Base-by-base conservation (phyloP, 2,797 vertebrate genomes). In the Macropus fuliginosus region DNA sequence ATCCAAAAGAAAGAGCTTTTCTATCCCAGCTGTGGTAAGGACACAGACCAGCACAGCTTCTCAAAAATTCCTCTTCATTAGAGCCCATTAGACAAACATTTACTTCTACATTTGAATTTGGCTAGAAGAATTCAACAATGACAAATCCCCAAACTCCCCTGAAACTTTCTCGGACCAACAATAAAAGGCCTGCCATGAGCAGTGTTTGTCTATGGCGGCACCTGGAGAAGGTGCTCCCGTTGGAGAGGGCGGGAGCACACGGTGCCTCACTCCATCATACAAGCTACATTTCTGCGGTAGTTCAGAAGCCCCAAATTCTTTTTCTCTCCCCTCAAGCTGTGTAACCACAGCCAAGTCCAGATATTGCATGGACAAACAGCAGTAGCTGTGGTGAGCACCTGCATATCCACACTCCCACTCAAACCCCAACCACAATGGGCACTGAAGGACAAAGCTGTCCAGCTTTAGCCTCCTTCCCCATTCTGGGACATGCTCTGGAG, bases 321-420 rank as follows among this genome's bases (percentile, higher is more conserved):
- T 46, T 46, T 46, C n/a, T 40, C 66, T 81, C 74, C 40, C 27
- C 74, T 81, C 9, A 27, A 46, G 40, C 6, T 46, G 9, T n/a
- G 1, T 46, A 24, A 24, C n/a, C 24, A 10, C n/a, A 74, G n/a
- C n/a, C n/a, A 40, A 74, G 14, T n/a, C 62, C 34, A 18, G 34
- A 66, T 18, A n/a, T 6, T 34, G 16, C 62, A 66, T 18, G 14
- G 5, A 18, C 62, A 62, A 31, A 62, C 11, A 62, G 29, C 59
- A 31, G 31, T 13, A 4, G 34, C 29, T 62, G 3, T 24, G 59
- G 0, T 31, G 0, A 4, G 29, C 1, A 34, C 28, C 10, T 0
- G 8, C 28, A 90, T 90, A n/a, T 0, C 55, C 46, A 91, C 6
- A 24, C 40, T n/a, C 81, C 66, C 52, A 16, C 0, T 6, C 74